These are phyloP conservation scores for Pinna nobilis DNA, from an alignment of 1,140 invertebrate genomes.

Conservation along the genomic window DNA sequence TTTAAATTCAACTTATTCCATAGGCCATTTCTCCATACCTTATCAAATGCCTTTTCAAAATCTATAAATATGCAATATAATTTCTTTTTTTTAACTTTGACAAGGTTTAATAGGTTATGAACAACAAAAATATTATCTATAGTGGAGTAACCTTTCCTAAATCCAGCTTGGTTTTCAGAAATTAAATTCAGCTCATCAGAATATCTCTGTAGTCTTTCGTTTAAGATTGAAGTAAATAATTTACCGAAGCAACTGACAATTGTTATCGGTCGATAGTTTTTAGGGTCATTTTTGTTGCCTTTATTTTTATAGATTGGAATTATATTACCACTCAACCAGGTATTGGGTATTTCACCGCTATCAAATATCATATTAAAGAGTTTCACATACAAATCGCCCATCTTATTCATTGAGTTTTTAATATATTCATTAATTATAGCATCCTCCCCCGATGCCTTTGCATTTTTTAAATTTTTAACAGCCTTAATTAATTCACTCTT, in stretches of 20 bases:
- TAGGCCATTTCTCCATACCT: slow-evolving; percentile 4
- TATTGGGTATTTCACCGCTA: not conserved
- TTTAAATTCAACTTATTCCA: slow-evolving; percentile 30
- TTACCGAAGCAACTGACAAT: slow-evolving; percentile 10
- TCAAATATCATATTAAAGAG: slow-evolving; percentile 18
- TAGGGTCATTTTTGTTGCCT: too few relatives aligned
- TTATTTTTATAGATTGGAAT: slow-evolving; percentile 24
- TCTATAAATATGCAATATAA: slow-evolving; percentile 48
- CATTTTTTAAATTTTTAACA: slow-evolving; percentile 7
- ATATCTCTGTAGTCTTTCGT: not conserved
- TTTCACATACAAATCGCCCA: not conserved
- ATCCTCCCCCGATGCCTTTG: slow-evolving; percentile 11
- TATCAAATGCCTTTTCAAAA: slow-evolving; percentile 51
- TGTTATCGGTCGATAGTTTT: slow-evolving; percentile 17
- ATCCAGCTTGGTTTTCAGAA: slow-evolving; percentile 48
- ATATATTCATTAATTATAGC: slow-evolving; percentile 16
- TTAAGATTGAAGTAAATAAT: slow-evolving; percentile 11
- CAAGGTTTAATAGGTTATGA: slow-evolving; percentile 31
- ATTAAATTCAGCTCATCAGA: slow-evolving; percentile 5
- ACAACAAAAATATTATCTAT: slow-evolving; percentile 45
- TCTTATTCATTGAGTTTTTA: not conserved
- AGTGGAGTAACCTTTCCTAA: slow-evolving; percentile 42
- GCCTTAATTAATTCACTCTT: not conserved
- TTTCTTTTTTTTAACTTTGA: slow-evolving; percentile 5
- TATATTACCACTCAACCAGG: slow-evolving; percentile 3